Evolutionary conservation across 2,113 vertebrate genomes (phyloP), one percentile per base, ranked within the genome.

Genomic region (Oophaga pumilio): DNA sequence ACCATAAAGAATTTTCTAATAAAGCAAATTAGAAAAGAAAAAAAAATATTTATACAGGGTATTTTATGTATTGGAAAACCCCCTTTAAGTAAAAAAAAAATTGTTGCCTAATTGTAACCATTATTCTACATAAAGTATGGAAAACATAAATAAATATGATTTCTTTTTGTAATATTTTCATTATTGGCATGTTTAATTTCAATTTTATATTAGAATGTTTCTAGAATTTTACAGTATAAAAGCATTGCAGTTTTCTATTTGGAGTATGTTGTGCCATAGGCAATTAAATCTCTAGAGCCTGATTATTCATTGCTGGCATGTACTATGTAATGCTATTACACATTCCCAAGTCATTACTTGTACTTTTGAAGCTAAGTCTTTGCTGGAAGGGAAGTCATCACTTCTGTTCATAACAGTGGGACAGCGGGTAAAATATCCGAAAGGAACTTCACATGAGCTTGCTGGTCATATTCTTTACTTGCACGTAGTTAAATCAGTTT

Each of bases 291-390:
- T 83, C 81, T 69, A 69, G 81, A 69, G 81, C 43, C 64, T 83
- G 81, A 83, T 82, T 82, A 82, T 83, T 50, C 64, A 83, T 83
- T 83, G 62, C 81, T 69, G 62, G 43, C 49, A 83, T 68, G 81
- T 64, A 52, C 62, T 69, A 69, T 83, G 62, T 83, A 83, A 69
- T 83, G 81, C 49, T 83, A 83, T 83, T 83, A 83, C 81, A 83
- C 81, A 68, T 83, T 83, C 62, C 81, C 81, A 83, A 69, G 81
- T 69, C 81, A 83, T 83, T 83, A 83, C 81, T 83, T 83, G 64
- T 83, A 83, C 81, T 64, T 83, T 83, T 83, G 81, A 83, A 83
- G 81, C 81, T 24, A 83, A 83, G 81, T 83, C 81, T 83, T 83
- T 83, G 81, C 81, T 83, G 59, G 81, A 83, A 83, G 81, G 81